Evolutionary conservation across 2,888 invertebrate species (phyloP).

Genomic region (Pseudanteris insignis): DNA sequence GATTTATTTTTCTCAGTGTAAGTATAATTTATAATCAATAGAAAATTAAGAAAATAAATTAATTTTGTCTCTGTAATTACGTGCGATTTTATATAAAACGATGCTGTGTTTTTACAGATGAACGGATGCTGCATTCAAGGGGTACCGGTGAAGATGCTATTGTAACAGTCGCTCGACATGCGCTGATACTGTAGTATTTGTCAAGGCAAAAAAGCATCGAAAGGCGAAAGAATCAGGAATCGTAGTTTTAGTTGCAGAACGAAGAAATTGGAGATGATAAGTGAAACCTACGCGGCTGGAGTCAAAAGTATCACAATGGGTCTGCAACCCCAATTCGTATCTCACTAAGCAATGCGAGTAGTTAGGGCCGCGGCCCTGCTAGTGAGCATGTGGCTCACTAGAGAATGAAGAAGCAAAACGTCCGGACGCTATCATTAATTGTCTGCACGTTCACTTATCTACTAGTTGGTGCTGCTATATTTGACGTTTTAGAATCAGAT

Average conservation of each 20-base stretch:
- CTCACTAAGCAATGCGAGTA: slow-evolving; percentile 66
- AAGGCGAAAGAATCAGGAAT: slow-evolving; percentile 46
- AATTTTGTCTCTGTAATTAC: too few species aligned
- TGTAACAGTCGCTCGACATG: slow-evolving; percentile 54
- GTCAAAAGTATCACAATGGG: slow-evolving; percentile 55
- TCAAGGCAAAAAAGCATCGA: slow-evolving; percentile 32
- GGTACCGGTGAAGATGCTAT: slow-evolving; percentile 53
- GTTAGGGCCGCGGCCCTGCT: slow-evolving; percentile 67
- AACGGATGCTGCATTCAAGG: slow-evolving; percentile 57
- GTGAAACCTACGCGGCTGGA: background rate
- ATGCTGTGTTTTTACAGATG: slow-evolving; percentile 56
- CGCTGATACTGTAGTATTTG: slow-evolving; percentile 58
- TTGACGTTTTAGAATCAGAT: slow-evolving; percentile 97
- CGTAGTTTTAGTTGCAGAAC: too few species aligned
- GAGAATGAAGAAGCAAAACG: slow-evolving; percentile 99
- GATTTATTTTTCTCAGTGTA: too few species aligned
- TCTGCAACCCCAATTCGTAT: slow-evolving; percentile 56
- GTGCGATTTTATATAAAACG: too few species aligned
- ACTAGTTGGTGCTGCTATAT: slow-evolving; percentile 98
- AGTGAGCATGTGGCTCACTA: slow-evolving; percentile 74
- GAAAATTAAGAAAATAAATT: too few species aligned
- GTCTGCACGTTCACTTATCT: slow-evolving; percentile 99
- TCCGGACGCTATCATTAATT: slow-evolving; percentile 99
- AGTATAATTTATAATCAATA: too few species aligned
- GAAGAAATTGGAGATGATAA: too few species aligned